Evolutionary conservation across 2,797 vertebrate species (phyloP), one percentile per base, ranked within the genome.

Genomic region (Pampus argenteus): DNA sequence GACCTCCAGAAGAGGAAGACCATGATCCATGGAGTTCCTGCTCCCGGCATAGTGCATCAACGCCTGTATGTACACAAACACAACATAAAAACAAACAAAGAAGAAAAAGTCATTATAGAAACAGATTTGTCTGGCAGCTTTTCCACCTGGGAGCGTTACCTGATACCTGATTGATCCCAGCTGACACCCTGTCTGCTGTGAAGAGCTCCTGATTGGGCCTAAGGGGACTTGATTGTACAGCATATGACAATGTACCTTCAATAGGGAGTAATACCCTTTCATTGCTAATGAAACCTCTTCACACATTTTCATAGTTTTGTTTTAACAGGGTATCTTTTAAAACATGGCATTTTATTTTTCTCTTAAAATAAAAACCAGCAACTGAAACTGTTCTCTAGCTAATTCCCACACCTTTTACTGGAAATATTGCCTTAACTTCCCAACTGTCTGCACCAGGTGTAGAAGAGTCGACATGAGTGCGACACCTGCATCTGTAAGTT

Each of bases 11-110:
- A 98, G 96, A 84, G 96, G 95, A 58, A 96, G 93, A 67, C 97
- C 94, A 48, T 98, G 96, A 87, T 99, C 98, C 22, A 97, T 95
- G 36, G 97, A 95, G 91, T 96, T 97, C 90, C 96, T 96, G 89
- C 94, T 97, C 90, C 97, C 97, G 80, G 97, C 97, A 84, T 97
- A 98, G 82, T 98, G 97, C 88, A 98, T 94, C 74, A 99, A 92
- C 29, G 96, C 96, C 98, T 99, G 79, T 10, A 91, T 2, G 4
- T 20, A 20, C 62, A 90, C 0, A 54, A 23, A 20, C 62, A 90
- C 1, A 54, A 25, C 31, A 45, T 34, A 26, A 42, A 9, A 66
- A 57, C 5, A 57, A 23, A 49, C 2, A 65, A 25, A 11, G n/a
- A 34, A 31, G 15, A 48, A 51, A 31, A 52, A 64, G 28, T 3